A percentile compares a stretch with the other conserved stretches of the same genome.
Conservation (phyloP, 2,113 vertebrate genomes). For the Psittacula cyanocephala region DNA sequence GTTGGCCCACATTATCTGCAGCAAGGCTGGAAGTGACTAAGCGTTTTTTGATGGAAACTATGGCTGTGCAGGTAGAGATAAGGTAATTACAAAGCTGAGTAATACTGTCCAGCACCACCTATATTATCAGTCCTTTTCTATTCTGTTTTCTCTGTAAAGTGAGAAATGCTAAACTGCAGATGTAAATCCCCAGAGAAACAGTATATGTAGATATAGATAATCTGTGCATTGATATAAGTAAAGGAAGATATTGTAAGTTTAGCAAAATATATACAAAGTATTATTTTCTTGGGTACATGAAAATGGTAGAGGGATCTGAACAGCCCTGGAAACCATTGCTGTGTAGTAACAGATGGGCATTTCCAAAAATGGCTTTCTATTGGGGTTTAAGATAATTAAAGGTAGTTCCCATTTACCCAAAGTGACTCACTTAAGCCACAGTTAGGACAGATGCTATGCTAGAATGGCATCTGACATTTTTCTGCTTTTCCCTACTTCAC, state of each 20-base stretch:
- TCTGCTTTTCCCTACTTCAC: not conserved
- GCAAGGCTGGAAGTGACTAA: not conserved
- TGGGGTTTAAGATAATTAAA: not conserved
- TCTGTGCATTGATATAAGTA: not conserved
- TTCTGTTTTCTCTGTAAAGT: not conserved
- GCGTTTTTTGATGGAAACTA: not conserved
- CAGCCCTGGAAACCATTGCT: not conserved
- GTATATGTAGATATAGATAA: not conserved
- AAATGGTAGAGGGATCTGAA: not conserved
- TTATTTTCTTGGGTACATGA: not conserved
- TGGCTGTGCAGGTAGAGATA: not conserved
- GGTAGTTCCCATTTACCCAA: not conserved
- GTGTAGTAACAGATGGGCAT: not conserved
- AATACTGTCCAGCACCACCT: not conserved
- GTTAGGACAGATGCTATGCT: not conserved
- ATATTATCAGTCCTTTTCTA: not conserved
- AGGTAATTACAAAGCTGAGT: slow-evolving; percentile 10
- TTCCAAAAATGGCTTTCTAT: not conserved
- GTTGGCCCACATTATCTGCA: not conserved
- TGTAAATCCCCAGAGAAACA: not conserved
- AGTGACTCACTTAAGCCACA: not conserved
- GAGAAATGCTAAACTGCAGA: not conserved
- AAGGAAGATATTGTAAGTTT: not conserved
- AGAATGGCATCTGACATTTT: not conserved
- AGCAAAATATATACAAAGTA: not conserved